Percentiles rank a stretch among this genome's conserved stretches.
Conservation (phyloP, 2,888 invertebrate species). For the Phortica okadai region DNA sequence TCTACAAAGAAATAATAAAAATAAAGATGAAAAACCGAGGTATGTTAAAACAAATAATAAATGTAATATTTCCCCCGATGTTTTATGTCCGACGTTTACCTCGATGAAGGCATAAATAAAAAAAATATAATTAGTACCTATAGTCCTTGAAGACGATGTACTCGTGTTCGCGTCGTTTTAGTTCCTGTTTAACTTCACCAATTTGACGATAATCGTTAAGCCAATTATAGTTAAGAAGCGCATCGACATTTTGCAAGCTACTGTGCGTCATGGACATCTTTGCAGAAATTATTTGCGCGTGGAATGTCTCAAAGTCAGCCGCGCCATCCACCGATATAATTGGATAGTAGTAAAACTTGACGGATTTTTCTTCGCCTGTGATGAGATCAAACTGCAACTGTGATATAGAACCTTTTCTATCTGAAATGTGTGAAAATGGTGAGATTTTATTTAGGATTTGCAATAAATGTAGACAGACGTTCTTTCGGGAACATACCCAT, state of each 20-base stretch:
- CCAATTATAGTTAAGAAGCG: slow-evolving; percentile 68
- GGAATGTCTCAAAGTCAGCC: slow-evolving; percentile 69
- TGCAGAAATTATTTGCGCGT: slow-evolving; percentile 61
- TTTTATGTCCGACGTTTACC: too few relatives aligned
- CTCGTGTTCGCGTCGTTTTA: slow-evolving; percentile 74
- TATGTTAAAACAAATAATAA: slow-evolving; percentile 10
- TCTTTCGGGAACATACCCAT: slow-evolving; percentile 77
- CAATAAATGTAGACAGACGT: not conserved
- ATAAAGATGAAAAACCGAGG: not conserved
- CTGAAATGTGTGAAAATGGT: slow-evolving; percentile 44
- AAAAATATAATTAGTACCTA: slow-evolving; percentile 52
- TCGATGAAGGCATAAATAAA: not conserved
- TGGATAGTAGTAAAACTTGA: slow-evolving; percentile 72
- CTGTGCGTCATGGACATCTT: slow-evolving; percentile 60
- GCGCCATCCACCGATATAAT: slow-evolving; percentile 57
- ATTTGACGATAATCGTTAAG: slow-evolving; percentile 72
- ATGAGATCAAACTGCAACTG: slow-evolving; percentile 71
- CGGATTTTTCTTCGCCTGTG: slow-evolving; percentile 64
- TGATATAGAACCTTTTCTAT: slow-evolving; percentile 66
- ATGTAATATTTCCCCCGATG: not conserved
- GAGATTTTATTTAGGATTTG: not conserved
- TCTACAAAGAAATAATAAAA: slow-evolving; percentile 70
- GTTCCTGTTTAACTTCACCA: slow-evolving; percentile 75
- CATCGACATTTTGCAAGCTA: slow-evolving; percentile 46
- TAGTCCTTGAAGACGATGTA: slow-evolving; percentile 74